These are phyloP conservation scores for Perccottus glenii DNA, from an alignment of 2,113 vertebrate genomes.

Conservation along the genomic window DNA sequence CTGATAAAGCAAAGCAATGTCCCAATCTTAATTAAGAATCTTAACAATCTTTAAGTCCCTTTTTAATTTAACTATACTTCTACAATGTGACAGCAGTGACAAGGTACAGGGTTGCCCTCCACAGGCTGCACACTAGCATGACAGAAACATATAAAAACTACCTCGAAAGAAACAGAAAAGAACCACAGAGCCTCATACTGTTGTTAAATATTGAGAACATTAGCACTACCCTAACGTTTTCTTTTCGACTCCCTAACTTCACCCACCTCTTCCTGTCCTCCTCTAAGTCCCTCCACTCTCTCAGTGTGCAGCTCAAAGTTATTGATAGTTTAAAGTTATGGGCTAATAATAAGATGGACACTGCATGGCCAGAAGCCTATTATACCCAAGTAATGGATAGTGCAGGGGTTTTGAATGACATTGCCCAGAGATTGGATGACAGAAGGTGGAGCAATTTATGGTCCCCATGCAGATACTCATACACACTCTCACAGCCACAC, in stretches of 20 bases:
- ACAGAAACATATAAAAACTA: conserved; percentile 18
- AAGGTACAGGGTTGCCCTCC: conserved; percentile 66
- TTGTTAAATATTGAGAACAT: conserved; percentile 21
- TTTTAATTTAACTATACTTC: conserved; percentile 47
- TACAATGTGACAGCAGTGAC: conserved; percentile 6
- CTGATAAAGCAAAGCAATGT: conserved; percentile 39
- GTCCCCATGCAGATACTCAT: conserved; percentile 24
- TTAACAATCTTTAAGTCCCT: conserved; percentile 11
- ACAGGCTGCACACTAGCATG: conserved; percentile 42
- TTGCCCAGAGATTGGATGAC: conserved; percentile 82
- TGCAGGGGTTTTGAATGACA: conserved; percentile 79
- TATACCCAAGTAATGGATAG: conserved; percentile 82
- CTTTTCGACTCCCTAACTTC: conserved; percentile 50
- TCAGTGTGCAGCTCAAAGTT: conserved; percentile 71
- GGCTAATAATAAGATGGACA: conserved; percentile 81
- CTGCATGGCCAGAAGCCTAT: conserved; percentile 79
- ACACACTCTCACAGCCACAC: neutral
- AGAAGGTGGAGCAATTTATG: conserved; percentile 79
- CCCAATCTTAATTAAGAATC: neutral
- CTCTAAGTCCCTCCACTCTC: conserved; percentile 8
- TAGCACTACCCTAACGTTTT: conserved; percentile 52
- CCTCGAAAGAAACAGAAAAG: conserved; percentile 29
- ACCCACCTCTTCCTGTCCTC: conserved; percentile 33
- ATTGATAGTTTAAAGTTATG: conserved; percentile 83
- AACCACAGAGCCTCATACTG: conserved; percentile 9